Conservation (phyloP, 2,888 invertebrate species). For the Masnerella sp. region DNA sequence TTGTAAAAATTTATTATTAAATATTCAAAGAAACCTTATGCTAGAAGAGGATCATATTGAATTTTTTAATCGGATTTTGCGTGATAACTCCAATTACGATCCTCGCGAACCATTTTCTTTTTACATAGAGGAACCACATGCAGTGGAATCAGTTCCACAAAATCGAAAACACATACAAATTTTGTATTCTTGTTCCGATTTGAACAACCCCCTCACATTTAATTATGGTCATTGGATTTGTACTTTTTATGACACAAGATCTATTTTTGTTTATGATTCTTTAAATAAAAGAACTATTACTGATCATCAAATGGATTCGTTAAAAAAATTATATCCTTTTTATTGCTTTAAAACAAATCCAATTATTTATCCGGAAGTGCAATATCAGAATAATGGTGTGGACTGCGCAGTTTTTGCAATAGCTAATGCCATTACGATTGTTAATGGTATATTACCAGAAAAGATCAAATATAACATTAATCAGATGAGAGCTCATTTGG, state of each 20-base stretch:
- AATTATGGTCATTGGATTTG: slow-evolving; percentile 25
- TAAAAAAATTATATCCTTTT: neutral
- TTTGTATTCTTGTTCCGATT: slow-evolving; percentile 19
- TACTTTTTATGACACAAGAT: slow-evolving; percentile 17
- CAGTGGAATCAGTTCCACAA: slow-evolving; percentile 10
- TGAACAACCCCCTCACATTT: slow-evolving; percentile 1
- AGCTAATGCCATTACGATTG: slow-evolving; percentile 16
- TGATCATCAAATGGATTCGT: neutral
- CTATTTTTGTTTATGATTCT: slow-evolving; percentile 16
- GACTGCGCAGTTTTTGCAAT: slow-evolving; percentile 30
- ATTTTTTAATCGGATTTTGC: slow-evolving; percentile 10
- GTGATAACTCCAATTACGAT: slow-evolving; percentile 8
- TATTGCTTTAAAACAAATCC: neutral
- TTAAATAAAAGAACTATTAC: neutral
- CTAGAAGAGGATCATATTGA: slow-evolving; percentile 23
- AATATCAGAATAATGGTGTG: slow-evolving; percentile 6
- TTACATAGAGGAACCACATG: neutral
- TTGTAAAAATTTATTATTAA: too few species aligned
- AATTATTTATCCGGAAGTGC: slow-evolving; percentile 3
- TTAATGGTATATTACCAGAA: slow-evolving; percentile 23
- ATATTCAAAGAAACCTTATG: slow-evolving; percentile 7
- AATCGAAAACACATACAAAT: slow-evolving; percentile 32
- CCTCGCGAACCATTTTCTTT: slow-evolving; percentile 21
- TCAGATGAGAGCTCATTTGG: slow-evolving; percentile 49
- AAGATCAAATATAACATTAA: slow-evolving; percentile 1